Conservation (phyloP, 1,140 invertebrate genomes). For the Formica exsecta region DNA sequence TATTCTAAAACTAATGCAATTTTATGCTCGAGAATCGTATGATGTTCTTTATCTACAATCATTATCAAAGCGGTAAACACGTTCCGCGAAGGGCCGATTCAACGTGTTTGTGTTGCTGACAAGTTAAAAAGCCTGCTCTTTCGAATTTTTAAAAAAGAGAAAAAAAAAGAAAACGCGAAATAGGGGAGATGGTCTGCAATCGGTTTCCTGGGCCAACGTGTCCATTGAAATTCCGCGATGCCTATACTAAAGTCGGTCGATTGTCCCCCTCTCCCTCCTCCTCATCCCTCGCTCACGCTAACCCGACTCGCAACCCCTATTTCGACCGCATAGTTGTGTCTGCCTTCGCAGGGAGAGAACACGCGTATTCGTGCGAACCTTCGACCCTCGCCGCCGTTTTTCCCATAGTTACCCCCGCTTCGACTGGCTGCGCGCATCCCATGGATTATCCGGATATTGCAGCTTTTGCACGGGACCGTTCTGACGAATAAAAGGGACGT, state of each 20-base stretch:
- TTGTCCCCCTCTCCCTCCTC: neutral
- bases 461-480: constrained; percentile 56
- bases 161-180: constrained; percentile 37
- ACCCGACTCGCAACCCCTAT: constrained; percentile 18
- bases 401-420: neutral
- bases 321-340: constrained; percentile 38
- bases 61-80: constrained; percentile 1
- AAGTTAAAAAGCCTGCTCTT: constrained; percentile 16
- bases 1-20: neutral
- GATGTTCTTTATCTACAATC: neutral
- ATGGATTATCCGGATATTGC: constrained; percentile 66
- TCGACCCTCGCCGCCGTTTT: constrained; percentile 30
- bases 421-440: constrained; percentile 37
- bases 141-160: constrained; percentile 30
- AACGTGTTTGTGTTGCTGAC: neutral
- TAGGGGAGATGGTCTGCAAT: constrained; percentile 46
- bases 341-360: constrained; percentile 17
- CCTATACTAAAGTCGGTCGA: constrained; percentile 14
- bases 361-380: constrained; percentile 40
- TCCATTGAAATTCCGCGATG: constrained; percentile 56
- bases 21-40: neutral
- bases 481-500: constrained; percentile 62
- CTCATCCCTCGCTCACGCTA: neutral
- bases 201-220: constrained; percentile 57
- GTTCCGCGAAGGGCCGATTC: neutral